A percentile compares a stretch with the other conserved stretches of the same genome.
These are phyloP conservation scores for Macrophya annulata DNA, from an alignment of 2,888 invertebrate species.

Conservation along the genomic window DNA sequence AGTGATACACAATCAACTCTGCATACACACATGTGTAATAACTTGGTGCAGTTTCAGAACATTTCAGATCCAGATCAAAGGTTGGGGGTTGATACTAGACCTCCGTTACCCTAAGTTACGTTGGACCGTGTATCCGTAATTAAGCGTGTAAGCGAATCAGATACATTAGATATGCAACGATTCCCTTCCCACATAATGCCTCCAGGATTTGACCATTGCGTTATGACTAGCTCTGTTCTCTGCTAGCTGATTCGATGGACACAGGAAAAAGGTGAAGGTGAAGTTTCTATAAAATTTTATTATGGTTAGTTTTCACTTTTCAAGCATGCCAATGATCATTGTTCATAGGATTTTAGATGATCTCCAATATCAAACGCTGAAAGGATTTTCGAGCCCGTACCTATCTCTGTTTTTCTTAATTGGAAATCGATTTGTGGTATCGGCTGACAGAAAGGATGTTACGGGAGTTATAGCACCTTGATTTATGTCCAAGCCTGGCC, in stretches of 20 bases:
- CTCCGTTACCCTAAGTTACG: constrained; percentile 33
- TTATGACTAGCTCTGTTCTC: not conserved
- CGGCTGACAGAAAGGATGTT: not conserved
- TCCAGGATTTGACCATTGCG: not conserved
- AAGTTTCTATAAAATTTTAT: not conserved
- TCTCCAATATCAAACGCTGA: no score
- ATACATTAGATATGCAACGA: constrained; percentile 49
- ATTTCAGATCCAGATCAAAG: constrained; percentile 37
- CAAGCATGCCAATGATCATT: no score
- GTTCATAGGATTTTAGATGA: no score
- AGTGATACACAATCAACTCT: not conserved
- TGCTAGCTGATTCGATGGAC: not conserved
- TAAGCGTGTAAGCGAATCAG: constrained; percentile 44
- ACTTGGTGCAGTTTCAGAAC: not conserved
- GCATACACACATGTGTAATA: not conserved
- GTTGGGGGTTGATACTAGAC: constrained; percentile 26
- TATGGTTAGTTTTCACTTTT: not conserved
- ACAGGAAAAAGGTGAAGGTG: no score
- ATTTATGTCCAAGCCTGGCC: not conserved
- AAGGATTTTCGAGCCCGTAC: no score
- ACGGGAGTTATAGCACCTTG: not conserved
- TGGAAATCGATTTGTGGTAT: not conserved
- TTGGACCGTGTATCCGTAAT: constrained; percentile 44
- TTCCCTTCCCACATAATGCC: constrained; percentile 27
- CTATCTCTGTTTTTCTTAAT: not conserved